Base-by-base conservation (phyloP, 2,113 vertebrate genomes). In the Neogobius melanostomus region DNA sequence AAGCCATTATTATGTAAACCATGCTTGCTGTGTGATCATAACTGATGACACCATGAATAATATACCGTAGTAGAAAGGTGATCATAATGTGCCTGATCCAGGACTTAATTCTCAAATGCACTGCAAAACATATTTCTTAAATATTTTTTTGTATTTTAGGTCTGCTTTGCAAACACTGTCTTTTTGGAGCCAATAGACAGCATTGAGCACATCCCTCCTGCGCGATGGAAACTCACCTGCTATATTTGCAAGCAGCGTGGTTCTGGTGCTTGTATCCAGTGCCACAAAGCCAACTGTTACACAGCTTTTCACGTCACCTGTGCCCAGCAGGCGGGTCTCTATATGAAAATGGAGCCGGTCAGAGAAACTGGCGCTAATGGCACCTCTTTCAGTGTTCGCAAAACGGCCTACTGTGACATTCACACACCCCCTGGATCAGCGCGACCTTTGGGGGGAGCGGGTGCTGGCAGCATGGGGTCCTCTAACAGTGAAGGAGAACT, bases 261-360 rank as follows among this genome's bases (percentile, higher is more conserved):
- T 59, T 97, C 97, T 0, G 98, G 98, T 10, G 98, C 98, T 75
- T 99, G 98, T 82, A 99, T 99, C 82, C 98, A 99, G 91, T 98
- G 97, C 79, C 98, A 99, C 91, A 99, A 99, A 86, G 98, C 98
- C 69, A 99, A 99, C 91, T 99, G 98, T 87, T 99, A 99, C 91
- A 99, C 97, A 0, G 98, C 98, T 76, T 99, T 99, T 92, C 98
- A 99, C 0, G 98, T 99, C 76, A 99, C 97, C 16, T 99, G 98
- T 0, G 98, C 98, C 28, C 98, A 99, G 92, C 98, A 99, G 90
- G 98, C 98, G 0, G 97, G 97, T 71, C 95, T 99, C 14, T 99
- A 98, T 82, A 99, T 99, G 98, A 99, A 99, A 84, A 99, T 99
- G 98, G 98, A 99, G 88, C 98, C 98, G 0, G 97, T 99, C 78